These are phyloP conservation scores for Oreochromis tanganicae DNA, from an alignment of 2,113 vertebrate genomes.

Conservation along the genomic window DNA sequence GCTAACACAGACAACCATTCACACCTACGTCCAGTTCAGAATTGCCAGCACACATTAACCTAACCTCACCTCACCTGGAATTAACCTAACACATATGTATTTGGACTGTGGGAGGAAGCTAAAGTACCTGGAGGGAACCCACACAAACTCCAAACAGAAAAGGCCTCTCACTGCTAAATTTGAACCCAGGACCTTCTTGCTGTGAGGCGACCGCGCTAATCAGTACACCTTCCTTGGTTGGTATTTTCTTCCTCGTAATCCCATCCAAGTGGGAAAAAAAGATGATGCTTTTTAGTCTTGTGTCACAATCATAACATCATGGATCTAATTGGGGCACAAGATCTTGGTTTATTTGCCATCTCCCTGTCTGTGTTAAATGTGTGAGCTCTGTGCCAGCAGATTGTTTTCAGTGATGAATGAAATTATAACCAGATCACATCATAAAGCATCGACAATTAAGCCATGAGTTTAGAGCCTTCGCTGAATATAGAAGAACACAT, in stretches of 20 bases:
- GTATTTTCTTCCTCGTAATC: neutral
- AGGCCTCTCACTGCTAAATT: neutral
- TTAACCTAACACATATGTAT: neutral
- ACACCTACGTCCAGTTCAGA: neutral
- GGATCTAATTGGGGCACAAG: neutral
- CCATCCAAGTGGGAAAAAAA: fast-evolving
- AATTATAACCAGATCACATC: neutral
- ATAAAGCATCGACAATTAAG: neutral
- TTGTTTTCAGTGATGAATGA: neutral
- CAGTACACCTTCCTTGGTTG: neutral
- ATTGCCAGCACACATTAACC: neutral
- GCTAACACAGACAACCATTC: neutral
- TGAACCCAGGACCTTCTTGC: neutral
- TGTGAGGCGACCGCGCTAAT: neutral
- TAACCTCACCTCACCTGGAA: neutral
- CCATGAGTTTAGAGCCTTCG: neutral
- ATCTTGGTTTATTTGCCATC: neutral
- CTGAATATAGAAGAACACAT: neutral
- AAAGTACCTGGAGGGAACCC: neutral
- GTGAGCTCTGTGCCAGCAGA: neutral
- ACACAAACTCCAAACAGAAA: neutral
- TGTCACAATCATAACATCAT: neutral
- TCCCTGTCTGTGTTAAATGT: neutral
- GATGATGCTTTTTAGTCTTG: neutral
- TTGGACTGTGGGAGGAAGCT: neutral